These are phyloP conservation scores for Drosophila trichaetosa DNA, from an alignment of 2,888 invertebrate species.

Conservation along the genomic window DNA sequence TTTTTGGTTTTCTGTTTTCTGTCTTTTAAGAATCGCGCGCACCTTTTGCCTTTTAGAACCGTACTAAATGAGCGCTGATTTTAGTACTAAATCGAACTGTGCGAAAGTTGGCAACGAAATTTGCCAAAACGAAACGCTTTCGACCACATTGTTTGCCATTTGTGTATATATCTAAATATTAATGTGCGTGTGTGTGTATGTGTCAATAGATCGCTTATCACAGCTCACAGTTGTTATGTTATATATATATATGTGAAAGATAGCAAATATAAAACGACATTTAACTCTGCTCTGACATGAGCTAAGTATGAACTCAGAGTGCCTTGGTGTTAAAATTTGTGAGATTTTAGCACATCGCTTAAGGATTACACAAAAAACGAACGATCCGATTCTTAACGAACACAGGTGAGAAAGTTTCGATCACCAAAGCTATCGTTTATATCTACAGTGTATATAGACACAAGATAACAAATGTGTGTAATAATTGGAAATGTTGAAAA, in stretches of 20 bases:
- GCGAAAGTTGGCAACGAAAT: conserved; percentile 50
- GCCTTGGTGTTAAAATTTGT: conserved; percentile 53
- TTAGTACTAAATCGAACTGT: conserved; percentile 52
- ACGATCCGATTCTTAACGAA: conserved; percentile 62
- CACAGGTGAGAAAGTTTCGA: conserved; percentile 52
- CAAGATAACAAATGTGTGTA: conserved; percentile 25
- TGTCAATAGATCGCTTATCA: conserved; percentile 52
- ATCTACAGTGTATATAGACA: not conserved
- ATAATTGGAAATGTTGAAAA: conserved; percentile 6
- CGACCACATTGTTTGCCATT: conserved; percentile 18
- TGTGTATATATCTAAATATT: conserved; percentile 6
- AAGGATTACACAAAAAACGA: conserved; percentile 57
- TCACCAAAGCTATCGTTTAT: conserved; percentile 12
- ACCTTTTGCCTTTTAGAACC: conserved; percentile 42
- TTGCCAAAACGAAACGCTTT: conserved; percentile 26
- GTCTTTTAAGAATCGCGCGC: conserved; percentile 20
- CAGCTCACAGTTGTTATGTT: conserved; percentile 38
- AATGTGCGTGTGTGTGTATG: conserved; percentile 26
- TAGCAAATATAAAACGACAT: conserved; percentile 54
- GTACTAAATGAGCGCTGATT: conserved; percentile 48
- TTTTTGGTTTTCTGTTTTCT: not conserved
- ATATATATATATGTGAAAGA: conserved; percentile 11
- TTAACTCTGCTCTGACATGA: conserved; percentile 44
- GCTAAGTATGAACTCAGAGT: conserved; percentile 53
- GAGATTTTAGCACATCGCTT: conserved; percentile 55